Evolutionary conservation across 1,140 invertebrate species (phyloP).

Genomic region (Trigoniulus corallinus): DNA sequence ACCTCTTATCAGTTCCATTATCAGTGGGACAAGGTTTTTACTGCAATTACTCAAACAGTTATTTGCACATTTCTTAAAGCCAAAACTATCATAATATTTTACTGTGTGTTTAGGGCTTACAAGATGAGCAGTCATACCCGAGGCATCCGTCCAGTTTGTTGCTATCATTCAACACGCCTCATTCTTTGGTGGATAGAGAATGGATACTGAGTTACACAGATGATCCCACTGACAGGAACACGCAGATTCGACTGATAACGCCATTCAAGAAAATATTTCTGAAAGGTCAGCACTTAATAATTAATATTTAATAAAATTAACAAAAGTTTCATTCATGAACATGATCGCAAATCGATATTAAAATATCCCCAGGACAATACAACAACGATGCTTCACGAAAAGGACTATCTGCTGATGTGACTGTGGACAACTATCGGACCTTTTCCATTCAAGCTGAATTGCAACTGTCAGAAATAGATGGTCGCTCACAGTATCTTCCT

Average conservation of each 20-base stretch:
- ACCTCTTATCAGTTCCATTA: not conserved
- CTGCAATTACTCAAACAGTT: not conserved
- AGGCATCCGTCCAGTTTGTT: not conserved
- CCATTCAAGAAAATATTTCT: not conserved
- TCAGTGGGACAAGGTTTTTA: not conserved
- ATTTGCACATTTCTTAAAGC: not conserved
- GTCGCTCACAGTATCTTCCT: not conserved
- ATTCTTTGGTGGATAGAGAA: not conserved
- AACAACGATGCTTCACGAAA: no score
- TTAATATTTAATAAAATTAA: not conserved
- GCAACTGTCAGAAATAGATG: not conserved
- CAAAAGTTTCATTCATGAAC: no score
- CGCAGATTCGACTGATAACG: not conserved
- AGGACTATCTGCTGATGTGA: not conserved
- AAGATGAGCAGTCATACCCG: not conserved
- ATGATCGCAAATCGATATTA: no score
- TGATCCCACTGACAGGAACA: not conserved
- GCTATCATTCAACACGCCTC: not conserved
- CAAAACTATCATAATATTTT: no score
- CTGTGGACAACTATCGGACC: not conserved
- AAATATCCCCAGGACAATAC: no score
- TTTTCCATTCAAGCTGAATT: not conserved
- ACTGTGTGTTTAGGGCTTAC: not conserved
- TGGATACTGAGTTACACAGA: not conserved
- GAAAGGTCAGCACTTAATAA: not conserved